These are phyloP conservation scores for Lydus trimaculatus DNA, from an alignment of 2,888 invertebrate species.

Conservation along the genomic window DNA sequence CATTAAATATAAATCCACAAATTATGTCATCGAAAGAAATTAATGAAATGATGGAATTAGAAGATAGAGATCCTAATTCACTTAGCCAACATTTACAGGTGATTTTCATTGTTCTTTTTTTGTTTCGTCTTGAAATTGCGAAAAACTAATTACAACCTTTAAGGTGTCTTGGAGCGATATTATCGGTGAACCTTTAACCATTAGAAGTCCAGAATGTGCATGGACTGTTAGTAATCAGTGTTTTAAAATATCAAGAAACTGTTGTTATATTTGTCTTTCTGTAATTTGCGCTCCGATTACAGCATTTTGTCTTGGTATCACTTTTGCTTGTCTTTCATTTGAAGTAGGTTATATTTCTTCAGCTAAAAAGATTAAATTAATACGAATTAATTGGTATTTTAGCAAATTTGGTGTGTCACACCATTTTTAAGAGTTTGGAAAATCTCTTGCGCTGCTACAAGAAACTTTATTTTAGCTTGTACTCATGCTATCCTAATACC, in stretches of 20 bases:
- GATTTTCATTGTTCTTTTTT: conserved; percentile 29
- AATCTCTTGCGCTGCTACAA: conserved; percentile 70
- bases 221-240: conserved; percentile 73
- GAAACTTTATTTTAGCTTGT: conserved; percentile 66
- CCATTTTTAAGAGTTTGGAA: conserved; percentile 73
- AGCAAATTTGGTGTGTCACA: conserved; percentile 79
- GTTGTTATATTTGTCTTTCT: conserved; percentile 74
- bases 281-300: conserved; percentile 73
- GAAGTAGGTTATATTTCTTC: conserved; percentile 61
- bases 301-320: conserved; percentile 71
- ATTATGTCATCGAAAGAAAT: conserved; percentile 58
- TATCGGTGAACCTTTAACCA: conserved; percentile 74
- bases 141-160: conserved; percentile 27
- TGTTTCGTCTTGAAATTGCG: conserved; percentile 27
- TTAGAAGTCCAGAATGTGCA: conserved; percentile 73
- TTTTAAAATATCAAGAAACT: conserved; percentile 70
- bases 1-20: background rate
- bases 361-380: background rate
- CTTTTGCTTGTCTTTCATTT: conserved; percentile 75
- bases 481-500: conserved; percentile 71
- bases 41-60: conserved; percentile 63
- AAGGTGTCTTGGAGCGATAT: conserved; percentile 77
- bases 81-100: conserved; percentile 77
- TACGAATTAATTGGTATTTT: conserved; percentile 47
- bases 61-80: conserved; percentile 75